phyloP scores from a whole-genome alignment of 2,888 invertebrate genomes.

The Dynastes grantii region DNA sequence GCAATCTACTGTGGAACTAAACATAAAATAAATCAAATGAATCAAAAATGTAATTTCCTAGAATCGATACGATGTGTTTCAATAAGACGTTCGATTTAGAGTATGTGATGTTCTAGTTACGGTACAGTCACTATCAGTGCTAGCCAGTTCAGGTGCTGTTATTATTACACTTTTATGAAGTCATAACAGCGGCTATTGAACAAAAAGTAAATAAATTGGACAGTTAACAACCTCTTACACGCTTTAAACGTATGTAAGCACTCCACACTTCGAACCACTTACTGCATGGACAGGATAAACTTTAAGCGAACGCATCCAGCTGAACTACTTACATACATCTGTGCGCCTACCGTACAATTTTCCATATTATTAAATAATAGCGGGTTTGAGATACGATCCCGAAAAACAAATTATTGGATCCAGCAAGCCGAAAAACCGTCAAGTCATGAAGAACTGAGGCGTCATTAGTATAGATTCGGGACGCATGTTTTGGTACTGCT shows the following conservation, averaged over 20 bases:
- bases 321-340: background rate
- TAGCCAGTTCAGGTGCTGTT: background rate
- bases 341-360: slow-evolving; percentile 41
- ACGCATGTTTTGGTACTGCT: slow-evolving; percentile 68
- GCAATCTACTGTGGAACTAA: no score
- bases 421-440: slow-evolving; percentile 57
- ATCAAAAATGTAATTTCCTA: no score
- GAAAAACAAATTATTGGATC: slow-evolving; percentile 61
- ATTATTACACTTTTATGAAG: slow-evolving; percentile 20
- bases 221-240: slow-evolving; percentile 35
- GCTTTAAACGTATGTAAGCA: slow-evolving; percentile 25
- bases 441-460: slow-evolving; percentile 65
- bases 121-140: background rate
- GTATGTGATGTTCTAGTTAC: slow-evolving; percentile 1
- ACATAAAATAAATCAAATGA: no score
- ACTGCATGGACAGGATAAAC: background rate
- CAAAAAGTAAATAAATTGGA: slow-evolving; percentile 28
- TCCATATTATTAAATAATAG: slow-evolving; percentile 49
- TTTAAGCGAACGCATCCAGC: background rate
- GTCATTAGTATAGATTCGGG: slow-evolving; percentile 68
- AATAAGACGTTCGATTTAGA: no score
- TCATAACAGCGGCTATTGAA: slow-evolving; percentile 6
- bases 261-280: background rate
- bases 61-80: no score
- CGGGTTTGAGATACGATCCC: slow-evolving; percentile 46